These are phyloP conservation scores for Teleogryllus occipitalis DNA, from an alignment of 1,140 invertebrate genomes.

Conservation along the genomic window DNA sequence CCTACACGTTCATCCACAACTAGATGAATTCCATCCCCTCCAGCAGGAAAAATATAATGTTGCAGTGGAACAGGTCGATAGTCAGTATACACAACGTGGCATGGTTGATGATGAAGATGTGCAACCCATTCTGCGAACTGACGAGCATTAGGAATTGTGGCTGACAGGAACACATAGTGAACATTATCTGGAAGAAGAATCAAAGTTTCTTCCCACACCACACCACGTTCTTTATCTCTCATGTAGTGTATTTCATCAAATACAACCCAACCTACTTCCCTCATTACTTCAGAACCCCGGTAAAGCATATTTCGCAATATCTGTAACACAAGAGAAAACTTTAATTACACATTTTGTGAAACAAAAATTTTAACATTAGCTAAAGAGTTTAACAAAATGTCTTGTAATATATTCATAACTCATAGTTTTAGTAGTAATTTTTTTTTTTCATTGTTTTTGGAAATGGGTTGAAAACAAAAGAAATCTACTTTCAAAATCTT, in stretches of 20 bases:
- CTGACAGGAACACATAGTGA: slow-evolving; percentile 97
- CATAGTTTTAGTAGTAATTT: too few relatives aligned
- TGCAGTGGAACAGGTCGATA: slow-evolving; percentile 94
- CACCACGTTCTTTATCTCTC: slow-evolving; percentile 97
- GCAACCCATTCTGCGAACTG: slow-evolving; percentile 99
- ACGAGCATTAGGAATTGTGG: slow-evolving; percentile 97
- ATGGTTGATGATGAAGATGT: slow-evolving; percentile 92
- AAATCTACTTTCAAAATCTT: too few relatives aligned
- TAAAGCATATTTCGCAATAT: slow-evolving; percentile 99
- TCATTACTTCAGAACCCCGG: slow-evolving; percentile 92
- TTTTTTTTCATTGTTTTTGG: too few relatives aligned
- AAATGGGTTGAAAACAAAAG: too few relatives aligned
- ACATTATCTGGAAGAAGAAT: slow-evolving; percentile 97
- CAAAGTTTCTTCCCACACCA: slow-evolving; percentile 99
- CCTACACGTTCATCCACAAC: slow-evolving; percentile 86
- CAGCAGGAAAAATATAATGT: slow-evolving; percentile 95
- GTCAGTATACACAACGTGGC: slow-evolving; percentile 99
- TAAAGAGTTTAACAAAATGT: background rate
- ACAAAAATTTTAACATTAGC: background rate
- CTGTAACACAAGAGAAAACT: slow-evolving; percentile 35
- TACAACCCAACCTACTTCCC: slow-evolving; percentile 98
- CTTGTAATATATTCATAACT: too few relatives aligned
- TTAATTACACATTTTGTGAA: background rate
- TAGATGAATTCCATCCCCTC: slow-evolving; percentile 90
- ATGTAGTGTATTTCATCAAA: slow-evolving; percentile 99